These are phyloP conservation scores for Campylorhamphus procurvoides DNA, from an alignment of 2,113 vertebrate genomes.

Conservation along the genomic window DNA sequence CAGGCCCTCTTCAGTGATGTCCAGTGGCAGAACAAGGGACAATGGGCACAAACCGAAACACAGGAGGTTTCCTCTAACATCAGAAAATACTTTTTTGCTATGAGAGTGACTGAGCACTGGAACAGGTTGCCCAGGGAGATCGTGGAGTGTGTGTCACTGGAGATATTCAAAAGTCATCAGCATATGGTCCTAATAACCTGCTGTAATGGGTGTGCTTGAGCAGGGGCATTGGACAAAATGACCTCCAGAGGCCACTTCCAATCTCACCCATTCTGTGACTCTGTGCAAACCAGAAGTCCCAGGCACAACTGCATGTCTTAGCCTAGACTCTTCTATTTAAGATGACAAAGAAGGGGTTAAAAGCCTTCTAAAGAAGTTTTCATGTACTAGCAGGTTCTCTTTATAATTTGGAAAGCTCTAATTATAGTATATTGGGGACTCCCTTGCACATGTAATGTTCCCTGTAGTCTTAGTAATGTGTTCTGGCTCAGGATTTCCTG, in stretches of 20 bases:
- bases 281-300: background rate
- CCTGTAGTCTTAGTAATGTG: background rate
- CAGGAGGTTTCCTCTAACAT: background rate
- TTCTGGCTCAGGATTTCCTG: background rate
- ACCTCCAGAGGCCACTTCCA: background rate
- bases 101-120: background rate
- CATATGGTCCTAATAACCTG: background rate
- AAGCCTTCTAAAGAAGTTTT: background rate
- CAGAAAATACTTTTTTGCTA: background rate
- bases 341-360: background rate
- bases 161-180: background rate
- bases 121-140: background rate
- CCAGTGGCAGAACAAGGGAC: background rate
- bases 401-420: background rate
- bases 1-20: background rate
- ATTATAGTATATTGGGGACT: background rate
- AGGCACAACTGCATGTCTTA: background rate
- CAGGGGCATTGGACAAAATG: background rate
- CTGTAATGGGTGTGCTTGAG: background rate
- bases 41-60: background rate
- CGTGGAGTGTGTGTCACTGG: background rate
- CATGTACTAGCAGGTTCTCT: background rate
- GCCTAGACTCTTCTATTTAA: background rate
- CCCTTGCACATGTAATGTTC: background rate
- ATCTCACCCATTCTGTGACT: background rate